Percentiles rank a stretch among this genome's conserved stretches.
phyloP scores from a whole-genome alignment of 2,888 invertebrate species.

The Mythimna vitellina region DNA sequence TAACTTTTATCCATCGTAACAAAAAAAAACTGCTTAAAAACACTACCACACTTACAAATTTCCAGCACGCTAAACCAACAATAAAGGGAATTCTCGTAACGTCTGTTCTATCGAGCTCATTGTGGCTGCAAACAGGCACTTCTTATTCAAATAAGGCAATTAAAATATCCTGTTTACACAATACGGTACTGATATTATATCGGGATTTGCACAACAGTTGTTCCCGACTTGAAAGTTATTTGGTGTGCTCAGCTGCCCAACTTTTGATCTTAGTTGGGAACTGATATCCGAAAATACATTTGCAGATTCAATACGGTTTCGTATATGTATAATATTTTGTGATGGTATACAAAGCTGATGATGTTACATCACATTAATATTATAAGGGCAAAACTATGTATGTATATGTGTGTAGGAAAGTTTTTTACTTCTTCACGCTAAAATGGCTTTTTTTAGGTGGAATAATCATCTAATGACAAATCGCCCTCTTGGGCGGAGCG shows the following conservation, averaged over 20 bases:
- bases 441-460: no score
- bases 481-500: no score
- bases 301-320: not conserved
- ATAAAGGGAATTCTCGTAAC: conserved; percentile 31
- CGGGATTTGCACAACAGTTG: conserved; percentile 53
- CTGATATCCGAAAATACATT: conserved; percentile 17
- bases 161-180: conserved; percentile 55
- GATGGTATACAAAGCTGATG: not conserved
- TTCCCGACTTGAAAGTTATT: conserved; percentile 43
- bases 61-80: conserved; percentile 21
- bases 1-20: conserved; percentile 11
- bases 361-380: not conserved
- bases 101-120: conserved; percentile 29
- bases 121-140: conserved; percentile 39
- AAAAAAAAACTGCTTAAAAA: not conserved
- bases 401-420: no score
- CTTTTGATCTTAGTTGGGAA: conserved; percentile 24
- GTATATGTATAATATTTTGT: not conserved
- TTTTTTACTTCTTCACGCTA: no score
- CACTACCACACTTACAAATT: conserved; percentile 16
- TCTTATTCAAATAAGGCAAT: conserved; percentile 62
- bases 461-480: no score
- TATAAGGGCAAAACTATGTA: not conserved
- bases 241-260: conserved; percentile 26
- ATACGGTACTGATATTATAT: conserved; percentile 47